Percentiles rank a stretch among this genome's conserved stretches.
Conservation (phyloP, 2,888 invertebrate genomes). For the Labia minor region DNA sequence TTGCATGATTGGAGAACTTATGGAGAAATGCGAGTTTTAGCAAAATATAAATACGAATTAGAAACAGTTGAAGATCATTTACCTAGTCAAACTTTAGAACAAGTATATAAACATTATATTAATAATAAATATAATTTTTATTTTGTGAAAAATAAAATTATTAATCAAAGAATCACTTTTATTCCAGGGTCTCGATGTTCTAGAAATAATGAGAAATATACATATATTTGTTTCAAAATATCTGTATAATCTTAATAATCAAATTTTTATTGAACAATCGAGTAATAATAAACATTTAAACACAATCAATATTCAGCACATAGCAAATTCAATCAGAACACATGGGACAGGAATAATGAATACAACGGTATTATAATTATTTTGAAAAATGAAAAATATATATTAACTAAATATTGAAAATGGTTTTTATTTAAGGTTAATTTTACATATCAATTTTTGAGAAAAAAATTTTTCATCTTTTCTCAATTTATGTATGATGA, state of each 20-base stretch:
- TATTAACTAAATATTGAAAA: too few species aligned
- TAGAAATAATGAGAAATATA: constrained; percentile 95
- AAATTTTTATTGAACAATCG: constrained; percentile 85
- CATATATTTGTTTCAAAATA: constrained; percentile 88
- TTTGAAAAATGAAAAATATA: constrained; percentile 13
- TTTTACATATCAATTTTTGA: constrained; percentile 85
- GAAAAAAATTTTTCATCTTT: constrained; percentile 84
- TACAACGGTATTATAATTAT: constrained; percentile 56
- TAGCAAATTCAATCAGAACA: constrained; percentile 92
- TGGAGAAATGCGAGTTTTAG: constrained; percentile 90
- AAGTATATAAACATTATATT: constrained; percentile 44
- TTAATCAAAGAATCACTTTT: too few species aligned
- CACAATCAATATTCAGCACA: constrained; percentile 87
- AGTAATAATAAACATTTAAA: constrained; percentile 89
- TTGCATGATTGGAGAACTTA: constrained; percentile 97
- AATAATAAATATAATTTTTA: neutral
- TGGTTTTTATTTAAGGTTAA: constrained; percentile 44
- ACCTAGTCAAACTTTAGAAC: constrained; percentile 92
- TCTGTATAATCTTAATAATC: constrained; percentile 90
- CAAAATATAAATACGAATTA: constrained; percentile 69
- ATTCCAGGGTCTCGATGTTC: constrained; percentile 72
- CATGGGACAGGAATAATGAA: constrained; percentile 96
- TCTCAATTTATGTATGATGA: constrained; percentile 97
- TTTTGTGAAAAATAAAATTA: too few species aligned
- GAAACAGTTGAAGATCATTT: constrained; percentile 82